Percentiles rank a stretch among this genome's conserved stretches.
Evolutionary conservation across 2,888 invertebrate genomes (phyloP).

Genomic region (Clunio marinus): DNA sequence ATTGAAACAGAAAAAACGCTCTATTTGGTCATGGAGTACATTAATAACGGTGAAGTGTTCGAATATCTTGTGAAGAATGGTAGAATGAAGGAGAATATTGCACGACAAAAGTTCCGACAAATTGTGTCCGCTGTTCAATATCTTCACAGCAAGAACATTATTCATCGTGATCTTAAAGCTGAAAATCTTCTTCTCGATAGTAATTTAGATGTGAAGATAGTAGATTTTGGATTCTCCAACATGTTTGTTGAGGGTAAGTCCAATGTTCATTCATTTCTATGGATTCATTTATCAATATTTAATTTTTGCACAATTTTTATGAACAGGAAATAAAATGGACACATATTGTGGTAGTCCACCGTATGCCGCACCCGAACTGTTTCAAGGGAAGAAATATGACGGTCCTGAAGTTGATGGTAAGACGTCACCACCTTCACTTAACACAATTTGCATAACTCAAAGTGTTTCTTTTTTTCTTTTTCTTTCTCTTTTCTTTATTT

Average conservation of each 20-base stretch:
- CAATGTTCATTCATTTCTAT: no score
- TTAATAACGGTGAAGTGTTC: constrained; percentile 33
- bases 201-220: constrained; percentile 34
- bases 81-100: constrained; percentile 37
- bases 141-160: constrained; percentile 31
- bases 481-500: not conserved
- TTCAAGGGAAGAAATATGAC: constrained; percentile 35
- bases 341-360: constrained; percentile 37
- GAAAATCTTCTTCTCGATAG: constrained; percentile 31
- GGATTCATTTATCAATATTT: constrained; percentile 7
- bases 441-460: not conserved
- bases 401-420: constrained; percentile 38
- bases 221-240: constrained; percentile 37
- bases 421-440: not conserved
- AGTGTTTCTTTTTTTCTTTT: not conserved
- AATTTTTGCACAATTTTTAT: not conserved
- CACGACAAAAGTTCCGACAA: constrained; percentile 36
- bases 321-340: constrained; percentile 37
- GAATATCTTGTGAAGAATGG: constrained; percentile 35
- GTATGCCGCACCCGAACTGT: constrained; percentile 35
- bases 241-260: constrained; percentile 29
- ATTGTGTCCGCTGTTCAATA: constrained; percentile 38
- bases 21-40: constrained; percentile 34
- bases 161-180: constrained; percentile 35
- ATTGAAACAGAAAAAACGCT: constrained; percentile 36